These are phyloP conservation scores for Hemitrygon akajei DNA, from an alignment of 2,797 vertebrate species.

Conservation along the genomic window DNA sequence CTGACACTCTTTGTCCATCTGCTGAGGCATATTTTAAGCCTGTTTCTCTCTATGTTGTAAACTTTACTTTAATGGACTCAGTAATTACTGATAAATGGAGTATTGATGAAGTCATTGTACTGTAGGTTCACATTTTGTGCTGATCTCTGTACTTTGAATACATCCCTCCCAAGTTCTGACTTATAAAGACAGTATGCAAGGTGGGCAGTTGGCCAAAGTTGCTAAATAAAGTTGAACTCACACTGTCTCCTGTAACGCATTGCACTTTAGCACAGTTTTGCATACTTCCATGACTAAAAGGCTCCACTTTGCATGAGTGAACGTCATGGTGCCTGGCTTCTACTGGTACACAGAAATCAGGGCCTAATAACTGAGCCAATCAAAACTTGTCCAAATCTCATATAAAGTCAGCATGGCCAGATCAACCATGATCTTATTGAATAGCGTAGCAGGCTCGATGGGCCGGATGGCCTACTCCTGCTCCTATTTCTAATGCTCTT, in stretches of 20 bases:
- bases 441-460: no score
- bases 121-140: constrained; percentile 74
- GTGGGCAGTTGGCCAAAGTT: constrained; percentile 10
- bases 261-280: constrained; percentile 28
- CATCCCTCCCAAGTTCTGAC: constrained; percentile 53
- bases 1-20: constrained; percentile 81
- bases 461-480: no score
- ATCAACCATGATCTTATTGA: no score
- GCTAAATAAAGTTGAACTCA: constrained; percentile 34
- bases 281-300: constrained; percentile 28
- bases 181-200: constrained; percentile 27
- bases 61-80: constrained; percentile 81
- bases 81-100: constrained; percentile 84
- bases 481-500: no score
- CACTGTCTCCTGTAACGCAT: constrained; percentile 26
- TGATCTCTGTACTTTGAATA: constrained; percentile 63
- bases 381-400: background rate
- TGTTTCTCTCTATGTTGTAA: constrained; percentile 69
- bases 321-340: background rate
- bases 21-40: constrained; percentile 74
- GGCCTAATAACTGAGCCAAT: background rate
- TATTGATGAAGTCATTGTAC: constrained; percentile 69
- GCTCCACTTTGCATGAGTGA: background rate
- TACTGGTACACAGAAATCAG: background rate
- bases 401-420: background rate